A percentile compares a stretch with the other conserved stretches of the same genome.
These are phyloP conservation scores for Torymus texanus DNA, from an alignment of 2,888 invertebrate genomes.

Conservation along the genomic window DNA sequence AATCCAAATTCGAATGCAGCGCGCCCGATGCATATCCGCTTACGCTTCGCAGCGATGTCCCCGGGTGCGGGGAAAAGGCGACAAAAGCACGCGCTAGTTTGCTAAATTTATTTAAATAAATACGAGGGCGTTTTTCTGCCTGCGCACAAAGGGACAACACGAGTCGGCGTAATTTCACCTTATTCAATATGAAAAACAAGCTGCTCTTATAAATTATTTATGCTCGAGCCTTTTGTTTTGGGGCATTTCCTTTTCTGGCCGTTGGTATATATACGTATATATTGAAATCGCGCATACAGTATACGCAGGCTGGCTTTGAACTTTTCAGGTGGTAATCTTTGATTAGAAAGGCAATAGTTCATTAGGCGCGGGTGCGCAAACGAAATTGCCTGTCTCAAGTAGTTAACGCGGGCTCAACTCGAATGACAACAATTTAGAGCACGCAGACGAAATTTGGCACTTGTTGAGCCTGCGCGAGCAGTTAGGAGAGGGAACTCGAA, in stretches of 20 bases:
- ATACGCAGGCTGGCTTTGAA: neutral
- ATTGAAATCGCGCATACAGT: no score
- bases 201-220: neutral
- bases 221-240: neutral
- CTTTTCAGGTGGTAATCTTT: no score
- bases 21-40: constrained; percentile 26
- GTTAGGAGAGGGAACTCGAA: neutral
- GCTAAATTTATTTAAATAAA: constrained; percentile 48
- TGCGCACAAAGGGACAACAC: neutral
- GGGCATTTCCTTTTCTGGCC: neutral
- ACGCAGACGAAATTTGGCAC: constrained; percentile 54
- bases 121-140: neutral
- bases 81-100: constrained; percentile 11
- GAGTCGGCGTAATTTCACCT: constrained; percentile 1
- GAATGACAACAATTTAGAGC: constrained; percentile 51
- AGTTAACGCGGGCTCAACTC: constrained; percentile 49
- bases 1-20: constrained; percentile 20
- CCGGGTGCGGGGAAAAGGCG: neutral
- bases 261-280: no score
- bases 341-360: neutral
- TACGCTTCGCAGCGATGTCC: neutral
- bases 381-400: constrained; percentile 3
- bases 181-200: constrained; percentile 4
- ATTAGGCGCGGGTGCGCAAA: constrained; percentile 2
- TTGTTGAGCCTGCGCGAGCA: constrained; percentile 55